These are phyloP conservation scores for Equus quagga DNA, from an alignment of 2,113 vertebrate species.

Conservation along the genomic window DNA sequence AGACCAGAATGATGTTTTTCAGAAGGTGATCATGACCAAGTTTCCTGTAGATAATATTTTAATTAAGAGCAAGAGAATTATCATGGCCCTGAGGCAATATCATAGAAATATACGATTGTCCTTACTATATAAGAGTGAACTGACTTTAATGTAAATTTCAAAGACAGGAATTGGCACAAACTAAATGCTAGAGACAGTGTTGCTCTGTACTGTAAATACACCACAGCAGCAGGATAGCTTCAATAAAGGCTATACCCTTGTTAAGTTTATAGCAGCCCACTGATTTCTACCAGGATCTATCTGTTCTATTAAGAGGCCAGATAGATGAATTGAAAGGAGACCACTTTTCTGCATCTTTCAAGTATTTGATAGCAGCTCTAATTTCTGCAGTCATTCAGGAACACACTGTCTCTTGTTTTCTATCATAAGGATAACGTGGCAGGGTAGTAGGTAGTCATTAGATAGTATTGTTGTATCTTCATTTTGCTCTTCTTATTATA, in stretches of 20 bases:
- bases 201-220: not conserved
- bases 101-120: not conserved
- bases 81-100: not conserved
- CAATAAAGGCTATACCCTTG: not conserved
- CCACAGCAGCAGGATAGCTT: too few species aligned
- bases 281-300: not conserved
- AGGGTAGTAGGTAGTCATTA: not conserved
- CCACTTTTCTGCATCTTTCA: not conserved
- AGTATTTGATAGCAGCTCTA: not conserved
- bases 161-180: not conserved
- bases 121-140: not conserved
- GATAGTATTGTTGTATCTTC: not conserved
- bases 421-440: not conserved
- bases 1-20: not conserved
- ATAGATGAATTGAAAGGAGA: not conserved
- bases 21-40: not conserved
- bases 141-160: not conserved
- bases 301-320: not conserved
- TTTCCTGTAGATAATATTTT: not conserved
- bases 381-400: not conserved
- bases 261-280: too few species aligned
- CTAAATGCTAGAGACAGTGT: not conserved
- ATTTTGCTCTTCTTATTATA: not conserved
- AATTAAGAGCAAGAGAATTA: not conserved
- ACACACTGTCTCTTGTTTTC: not conserved